Evolutionary conservation across 1,140 invertebrate species (phyloP).

Genomic region (Lucilia cuprina): DNA sequence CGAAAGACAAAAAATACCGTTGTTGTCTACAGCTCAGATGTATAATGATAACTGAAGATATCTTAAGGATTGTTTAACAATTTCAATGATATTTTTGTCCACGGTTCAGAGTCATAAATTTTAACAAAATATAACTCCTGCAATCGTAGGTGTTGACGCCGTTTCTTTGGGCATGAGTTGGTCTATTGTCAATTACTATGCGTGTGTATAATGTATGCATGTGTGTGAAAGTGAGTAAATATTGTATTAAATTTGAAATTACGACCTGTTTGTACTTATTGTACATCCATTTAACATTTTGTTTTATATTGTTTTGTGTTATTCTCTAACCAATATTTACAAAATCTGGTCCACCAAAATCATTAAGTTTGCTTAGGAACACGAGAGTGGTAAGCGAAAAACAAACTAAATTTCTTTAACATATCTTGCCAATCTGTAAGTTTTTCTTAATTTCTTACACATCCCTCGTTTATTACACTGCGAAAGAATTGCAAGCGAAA

Average conservation of each 20-base stretch:
- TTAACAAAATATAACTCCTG: background rate
- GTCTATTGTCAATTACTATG: background rate
- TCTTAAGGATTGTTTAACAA: background rate
- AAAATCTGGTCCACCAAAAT: background rate
- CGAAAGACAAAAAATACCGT: background rate
- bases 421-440: background rate
- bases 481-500: background rate
- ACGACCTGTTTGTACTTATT: constrained; percentile 22
- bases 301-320: background rate
- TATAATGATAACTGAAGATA: constrained; percentile 24
- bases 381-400: background rate
- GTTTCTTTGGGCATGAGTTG: background rate
- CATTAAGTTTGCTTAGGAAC: background rate
- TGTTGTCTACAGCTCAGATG: constrained; percentile 26
- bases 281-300: background rate
- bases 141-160: constrained; percentile 1
- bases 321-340: background rate
- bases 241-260: constrained; percentile 34
- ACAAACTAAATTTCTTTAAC: background rate
- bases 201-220: background rate
- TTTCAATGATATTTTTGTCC: constrained; percentile 11
- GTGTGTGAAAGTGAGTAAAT: background rate
- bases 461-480: background rate
- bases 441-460: background rate
- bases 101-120: background rate